A percentile compares a stretch with the other conserved stretches of the same genome.
These are phyloP conservation scores for Hirudinaria manillensis DNA, from an alignment of 2,888 invertebrate species.

Conservation along the genomic window DNA sequence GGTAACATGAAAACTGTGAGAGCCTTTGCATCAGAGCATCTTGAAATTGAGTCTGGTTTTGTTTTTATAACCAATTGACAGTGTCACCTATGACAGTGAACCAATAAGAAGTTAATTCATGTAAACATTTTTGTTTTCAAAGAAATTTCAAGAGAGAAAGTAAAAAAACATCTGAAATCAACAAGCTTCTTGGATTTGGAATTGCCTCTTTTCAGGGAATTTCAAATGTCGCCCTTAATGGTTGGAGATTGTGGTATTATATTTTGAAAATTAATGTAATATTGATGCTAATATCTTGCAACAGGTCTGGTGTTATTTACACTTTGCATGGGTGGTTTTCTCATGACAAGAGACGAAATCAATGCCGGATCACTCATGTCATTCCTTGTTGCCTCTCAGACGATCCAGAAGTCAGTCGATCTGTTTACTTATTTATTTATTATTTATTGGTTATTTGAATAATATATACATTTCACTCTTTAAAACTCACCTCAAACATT, in stretches of 20 bases:
- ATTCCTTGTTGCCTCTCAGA: slow-evolving; percentile 88
- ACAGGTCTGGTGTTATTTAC: slow-evolving; percentile 76
- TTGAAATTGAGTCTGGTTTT: slow-evolving; percentile 61
- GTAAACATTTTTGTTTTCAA: slow-evolving; percentile 17
- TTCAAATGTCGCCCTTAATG: slow-evolving; percentile 65
- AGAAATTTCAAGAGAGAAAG: slow-evolving; percentile 60
- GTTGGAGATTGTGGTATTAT: slow-evolving; percentile 42
- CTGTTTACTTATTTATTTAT: not conserved
- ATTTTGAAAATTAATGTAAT: too few relatives aligned
- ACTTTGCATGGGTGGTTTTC: slow-evolving; percentile 79
- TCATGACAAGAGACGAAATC: slow-evolving; percentile 75
- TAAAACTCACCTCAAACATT: not conserved
- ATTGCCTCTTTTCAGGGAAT: slow-evolving; percentile 80
- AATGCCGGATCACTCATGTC: slow-evolving; percentile 89
- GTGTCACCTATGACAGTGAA: too few relatives aligned
- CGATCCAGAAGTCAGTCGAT: slow-evolving; percentile 66
- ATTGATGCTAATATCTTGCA: not conserved
- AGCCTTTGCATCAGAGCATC: slow-evolving; percentile 85
- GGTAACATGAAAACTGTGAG: slow-evolving; percentile 87
- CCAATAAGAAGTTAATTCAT: not conserved
- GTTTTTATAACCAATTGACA: too few relatives aligned
- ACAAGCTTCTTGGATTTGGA: slow-evolving; percentile 76
- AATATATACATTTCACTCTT: not conserved
- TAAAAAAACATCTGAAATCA: slow-evolving; percentile 65
- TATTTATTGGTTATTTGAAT: not conserved